A percentile compares a stretch with the other conserved stretches of the same genome.
These are phyloP conservation scores for Clavelina lepadiformis DNA, from an alignment of 23 tunicate species.

Conservation along the genomic window DNA sequence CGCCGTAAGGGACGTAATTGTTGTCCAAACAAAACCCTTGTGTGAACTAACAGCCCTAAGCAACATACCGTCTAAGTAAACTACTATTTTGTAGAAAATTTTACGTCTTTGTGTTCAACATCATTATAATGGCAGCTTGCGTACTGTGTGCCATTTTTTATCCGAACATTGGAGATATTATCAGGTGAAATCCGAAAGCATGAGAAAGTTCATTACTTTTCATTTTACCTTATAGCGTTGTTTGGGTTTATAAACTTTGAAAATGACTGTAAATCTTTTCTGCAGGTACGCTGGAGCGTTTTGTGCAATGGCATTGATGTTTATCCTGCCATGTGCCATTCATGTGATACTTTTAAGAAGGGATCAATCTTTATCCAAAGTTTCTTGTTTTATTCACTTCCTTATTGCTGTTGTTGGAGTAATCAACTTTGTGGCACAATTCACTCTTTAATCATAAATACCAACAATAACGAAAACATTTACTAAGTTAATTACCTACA, in stretches of 20 bases:
- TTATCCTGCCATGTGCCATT: conserved; percentile 49
- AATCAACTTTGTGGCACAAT: conserved; percentile 54
- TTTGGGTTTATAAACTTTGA: background rate
- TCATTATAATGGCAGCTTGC: conserved; percentile 27
- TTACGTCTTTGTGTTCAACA: conserved; percentile 36
- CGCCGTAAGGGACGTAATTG: too few relatives aligned
- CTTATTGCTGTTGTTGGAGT: conserved; percentile 36
- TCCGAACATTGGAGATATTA: conserved; percentile 79
- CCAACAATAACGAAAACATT: too few relatives aligned
- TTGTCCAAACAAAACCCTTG: too few relatives aligned
- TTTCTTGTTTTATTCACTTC: conserved; percentile 2
- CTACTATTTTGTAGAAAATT: conserved; percentile 4
- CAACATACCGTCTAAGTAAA: background rate
- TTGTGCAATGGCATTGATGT: conserved; percentile 58
- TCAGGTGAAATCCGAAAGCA: too few relatives aligned
- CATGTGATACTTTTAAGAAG: conserved; percentile 14
- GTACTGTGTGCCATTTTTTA: conserved; percentile 73
- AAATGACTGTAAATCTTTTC: too few relatives aligned
- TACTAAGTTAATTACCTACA: too few relatives aligned
- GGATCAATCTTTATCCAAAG: background rate
- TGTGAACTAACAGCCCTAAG: background rate
- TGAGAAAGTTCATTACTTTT: conserved; percentile 1
- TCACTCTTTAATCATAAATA: too few relatives aligned
- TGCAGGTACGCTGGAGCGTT: conserved; percentile 72
- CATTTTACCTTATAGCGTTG: background rate